A percentile compares a stretch with the other conserved stretches of the same genome.
Conservation (phyloP, 2,888 invertebrate genomes). For the Xylota segnis region DNA sequence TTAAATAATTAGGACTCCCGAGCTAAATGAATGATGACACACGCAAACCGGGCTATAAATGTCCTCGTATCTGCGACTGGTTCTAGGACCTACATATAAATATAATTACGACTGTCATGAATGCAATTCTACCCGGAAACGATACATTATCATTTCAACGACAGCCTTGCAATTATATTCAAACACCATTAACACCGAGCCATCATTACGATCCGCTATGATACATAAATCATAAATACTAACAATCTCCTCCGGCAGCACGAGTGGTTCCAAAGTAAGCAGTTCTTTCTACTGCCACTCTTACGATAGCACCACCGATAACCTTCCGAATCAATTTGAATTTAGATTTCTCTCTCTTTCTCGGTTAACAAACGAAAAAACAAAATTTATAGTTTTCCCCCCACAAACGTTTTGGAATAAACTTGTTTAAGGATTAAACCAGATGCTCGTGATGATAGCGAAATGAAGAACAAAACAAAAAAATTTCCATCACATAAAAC, state of each 20-base stretch:
- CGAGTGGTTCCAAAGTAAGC: slow-evolving; percentile 5
- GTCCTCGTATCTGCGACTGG: slow-evolving; percentile 11
- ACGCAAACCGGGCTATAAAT: slow-evolving; percentile 23
- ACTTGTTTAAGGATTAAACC: slow-evolving; percentile 67
- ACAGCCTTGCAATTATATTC: slow-evolving; percentile 60
- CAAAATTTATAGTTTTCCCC: slow-evolving; percentile 9
- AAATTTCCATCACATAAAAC: slow-evolving; percentile 24
- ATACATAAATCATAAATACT: slow-evolving; percentile 63
- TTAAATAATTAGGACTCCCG: slow-evolving; percentile 22
- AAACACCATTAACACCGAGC: slow-evolving; percentile 56
- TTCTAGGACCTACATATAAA: slow-evolving; percentile 28
- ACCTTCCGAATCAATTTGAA: slow-evolving; percentile 72
- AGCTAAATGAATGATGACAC: slow-evolving; percentile 26
- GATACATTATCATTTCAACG: slow-evolving; percentile 53
- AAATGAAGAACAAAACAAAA: slow-evolving; percentile 26
- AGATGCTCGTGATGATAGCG: slow-evolving; percentile 65
- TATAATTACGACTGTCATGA: slow-evolving; percentile 8
- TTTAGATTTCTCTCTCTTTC: slow-evolving; percentile 54
- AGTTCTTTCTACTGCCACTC: slow-evolving; percentile 31
- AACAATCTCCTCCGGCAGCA: slow-evolving; percentile 30
- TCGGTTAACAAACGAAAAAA: slow-evolving; percentile 1
- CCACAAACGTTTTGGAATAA: slow-evolving; percentile 37
- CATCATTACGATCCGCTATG: slow-evolving; percentile 59
- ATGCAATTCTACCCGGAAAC: slow-evolving; percentile 41
- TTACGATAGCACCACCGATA: slow-evolving; percentile 63